A percentile compares a stretch with the other conserved stretches of the same genome.
These are phyloP conservation scores for Phrynosoma platyrhinos DNA, from an alignment of 2,113 vertebrate species.

Conservation along the genomic window DNA sequence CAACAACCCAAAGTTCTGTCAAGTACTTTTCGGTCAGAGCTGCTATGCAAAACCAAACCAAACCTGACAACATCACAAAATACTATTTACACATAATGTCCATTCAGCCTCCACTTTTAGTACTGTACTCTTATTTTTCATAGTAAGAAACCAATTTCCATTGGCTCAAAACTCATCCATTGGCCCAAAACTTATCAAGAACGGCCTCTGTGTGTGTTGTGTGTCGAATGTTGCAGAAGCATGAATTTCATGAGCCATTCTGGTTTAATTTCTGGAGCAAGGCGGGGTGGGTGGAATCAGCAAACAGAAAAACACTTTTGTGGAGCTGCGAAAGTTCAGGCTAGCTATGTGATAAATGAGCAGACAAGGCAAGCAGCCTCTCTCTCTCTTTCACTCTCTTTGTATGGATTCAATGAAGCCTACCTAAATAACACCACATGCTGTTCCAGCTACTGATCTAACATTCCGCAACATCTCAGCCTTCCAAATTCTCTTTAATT, in stretches of 20 bases:
- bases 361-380: constrained; percentile 95
- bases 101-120: constrained; percentile 40
- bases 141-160: constrained; percentile 43
- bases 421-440: constrained; percentile 99
- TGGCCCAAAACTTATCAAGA: constrained; percentile 51
- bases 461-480: constrained; percentile 99
- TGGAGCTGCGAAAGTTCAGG: constrained; percentile 96
- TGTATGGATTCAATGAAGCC: constrained; percentile 99
- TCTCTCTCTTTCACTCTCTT: constrained; percentile 92
- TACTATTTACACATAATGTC: constrained; percentile 47
- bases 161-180: too few species aligned
- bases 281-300: constrained; percentile 80
- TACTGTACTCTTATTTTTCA: constrained; percentile 22
- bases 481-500: constrained; percentile 99
- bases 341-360: constrained; percentile 99
- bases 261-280: constrained; percentile 91
- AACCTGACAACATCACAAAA: constrained; percentile 40
- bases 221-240: constrained; percentile 56
- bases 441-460: constrained; percentile 99
- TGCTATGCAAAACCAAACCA: constrained; percentile 28
- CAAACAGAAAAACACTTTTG: constrained; percentile 95
- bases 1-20: constrained; percentile 55
- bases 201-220: constrained; percentile 43
- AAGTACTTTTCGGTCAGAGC: constrained; percentile 20
- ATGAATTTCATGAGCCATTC: constrained; percentile 62